Evolutionary conservation across 2,113 vertebrate species (phyloP).

Genomic region (Pelmatolapia mariae): DNA sequence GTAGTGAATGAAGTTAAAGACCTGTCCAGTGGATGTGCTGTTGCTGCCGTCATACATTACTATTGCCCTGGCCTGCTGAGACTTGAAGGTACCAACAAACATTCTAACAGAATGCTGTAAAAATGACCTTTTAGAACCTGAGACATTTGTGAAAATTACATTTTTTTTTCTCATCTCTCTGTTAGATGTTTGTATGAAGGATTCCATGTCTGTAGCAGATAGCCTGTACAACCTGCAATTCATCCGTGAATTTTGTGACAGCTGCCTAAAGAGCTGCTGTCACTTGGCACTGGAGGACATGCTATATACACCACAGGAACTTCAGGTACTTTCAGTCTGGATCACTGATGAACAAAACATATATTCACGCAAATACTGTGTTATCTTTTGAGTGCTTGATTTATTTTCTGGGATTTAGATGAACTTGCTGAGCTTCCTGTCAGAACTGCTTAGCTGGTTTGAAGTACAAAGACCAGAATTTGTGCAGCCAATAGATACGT

Average conservation of each 20-base stretch:
- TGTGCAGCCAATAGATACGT: slow-evolving; percentile 74
- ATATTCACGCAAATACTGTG: not conserved
- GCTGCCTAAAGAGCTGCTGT: slow-evolving; percentile 81
- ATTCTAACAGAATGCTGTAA: not conserved
- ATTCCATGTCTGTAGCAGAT: slow-evolving; percentile 83
- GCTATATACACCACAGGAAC: slow-evolving; percentile 76
- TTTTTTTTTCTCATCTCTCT: not conserved
- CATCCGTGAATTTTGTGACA: slow-evolving; percentile 83
- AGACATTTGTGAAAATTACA: not conserved
- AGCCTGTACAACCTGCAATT: slow-evolving; percentile 87
- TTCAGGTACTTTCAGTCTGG: slow-evolving; percentile 71
- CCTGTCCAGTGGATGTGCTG: slow-evolving; percentile 81
- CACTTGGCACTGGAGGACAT: slow-evolving; percentile 82
- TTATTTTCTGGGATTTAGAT: slow-evolving; percentile 57
- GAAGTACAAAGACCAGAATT: slow-evolving; percentile 85
- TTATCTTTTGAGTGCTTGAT: not conserved
- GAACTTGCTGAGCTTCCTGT: slow-evolving; percentile 82
- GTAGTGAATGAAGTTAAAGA: slow-evolving; percentile 79
- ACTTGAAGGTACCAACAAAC: slow-evolving; percentile 76
- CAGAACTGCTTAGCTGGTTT: slow-evolving; percentile 84
- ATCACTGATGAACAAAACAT: not conserved
- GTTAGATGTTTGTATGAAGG: slow-evolving; percentile 76
- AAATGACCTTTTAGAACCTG: not conserved
- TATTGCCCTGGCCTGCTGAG: slow-evolving; percentile 84
- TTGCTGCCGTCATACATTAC: slow-evolving; percentile 84